Conservation (phyloP, 2,113 vertebrate species). For the Petrocephalus microphthalmus region DNA sequence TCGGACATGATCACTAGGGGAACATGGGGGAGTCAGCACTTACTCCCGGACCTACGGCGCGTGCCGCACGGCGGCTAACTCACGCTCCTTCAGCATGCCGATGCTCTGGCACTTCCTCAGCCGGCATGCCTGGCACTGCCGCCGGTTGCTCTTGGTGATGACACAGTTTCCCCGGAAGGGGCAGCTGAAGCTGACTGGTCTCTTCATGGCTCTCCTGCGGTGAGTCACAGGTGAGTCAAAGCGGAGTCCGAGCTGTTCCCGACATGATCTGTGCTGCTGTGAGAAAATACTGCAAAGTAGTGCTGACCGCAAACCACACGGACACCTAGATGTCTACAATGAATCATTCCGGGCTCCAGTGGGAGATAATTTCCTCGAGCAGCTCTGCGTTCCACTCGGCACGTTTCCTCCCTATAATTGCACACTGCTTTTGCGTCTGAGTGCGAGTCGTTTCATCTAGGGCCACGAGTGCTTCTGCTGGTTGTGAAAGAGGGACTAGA, state of each 20-base stretch:
- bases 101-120: constrained; percentile 61
- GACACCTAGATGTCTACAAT: background rate
- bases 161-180: constrained; percentile 54
- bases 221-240: background rate
- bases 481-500: background rate
- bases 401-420: background rate
- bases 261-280: background rate
- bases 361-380: background rate
- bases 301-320: background rate
- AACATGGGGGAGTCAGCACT: background rate
- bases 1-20: constrained; percentile 64
- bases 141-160: constrained; percentile 61
- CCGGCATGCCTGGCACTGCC: constrained; percentile 65
- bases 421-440: background rate
- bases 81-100: constrained; percentile 63
- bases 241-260: background rate
- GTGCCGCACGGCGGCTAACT: constrained; percentile 27
- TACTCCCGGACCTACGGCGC: background rate
- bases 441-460: background rate
- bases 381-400: background rate
- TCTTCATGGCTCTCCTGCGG: constrained; percentile 58
- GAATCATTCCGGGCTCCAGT: background rate
- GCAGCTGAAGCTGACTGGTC: constrained; percentile 48
- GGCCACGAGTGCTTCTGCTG: background rate
- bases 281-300: background rate